Evolutionary conservation across 1,140 invertebrate species (phyloP), one percentile per base, ranked within the genome.

Genomic region (Drosophila saltans): DNA sequence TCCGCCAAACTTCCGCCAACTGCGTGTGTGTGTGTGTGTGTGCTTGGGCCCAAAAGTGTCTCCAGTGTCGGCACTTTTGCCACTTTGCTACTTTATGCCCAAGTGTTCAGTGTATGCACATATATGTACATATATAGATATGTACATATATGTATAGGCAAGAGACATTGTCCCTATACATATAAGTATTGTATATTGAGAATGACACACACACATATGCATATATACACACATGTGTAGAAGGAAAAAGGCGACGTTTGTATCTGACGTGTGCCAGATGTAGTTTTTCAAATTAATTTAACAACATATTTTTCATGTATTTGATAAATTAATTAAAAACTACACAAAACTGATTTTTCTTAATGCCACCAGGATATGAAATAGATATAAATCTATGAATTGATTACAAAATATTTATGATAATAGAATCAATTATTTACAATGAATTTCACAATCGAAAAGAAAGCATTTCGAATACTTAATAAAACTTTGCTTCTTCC

Each of bases 201-300:
- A 75, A 33, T 41, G 69, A 52, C 45, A n/a, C 33, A 24, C 45
- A 48, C 48, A 59, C n/a, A 41, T 56, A 21, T 26, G 48, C n/a
- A 64, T 28, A 56, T 28, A 59, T n/a, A 52, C 24, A 45, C 16
- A 40, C 21, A 62, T 55, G 7, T 48, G 55, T 48, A 26, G 36
- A 72, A 7, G 9, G 8, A 10, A 24, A 52, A 52, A 66, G 45
- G 52, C 68, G 74, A 33, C 64, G 63, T 74, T 66, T 88, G 70
- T 79, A 72, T 83, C 76, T 88, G 84, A 83, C 77, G 70, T 84
- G 84, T 78, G 78, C 74, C 84, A 88, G 85, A 84, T 88, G 84
- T 78, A 89, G 74, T 89, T 89, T 86, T 89, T 75, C 66, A 88
- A 88, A 88, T 88, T 88, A 88, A 88, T 88, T 88, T 88, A 69